Base-by-base conservation (phyloP, 2,797 vertebrate species). In the Anolis apletophallus region DNA sequence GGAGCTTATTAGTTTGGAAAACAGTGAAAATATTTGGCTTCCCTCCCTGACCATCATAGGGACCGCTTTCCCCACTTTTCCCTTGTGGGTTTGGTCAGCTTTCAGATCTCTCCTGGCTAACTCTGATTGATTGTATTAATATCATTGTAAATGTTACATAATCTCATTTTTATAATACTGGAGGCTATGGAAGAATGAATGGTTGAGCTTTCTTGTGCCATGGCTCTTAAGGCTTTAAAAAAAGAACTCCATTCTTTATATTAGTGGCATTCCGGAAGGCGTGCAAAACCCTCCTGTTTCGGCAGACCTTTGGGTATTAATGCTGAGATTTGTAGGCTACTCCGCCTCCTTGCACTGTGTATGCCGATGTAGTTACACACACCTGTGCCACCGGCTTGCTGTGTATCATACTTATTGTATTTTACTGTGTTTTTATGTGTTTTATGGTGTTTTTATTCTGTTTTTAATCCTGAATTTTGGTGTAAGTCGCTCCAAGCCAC, bases 131-230 rank as follows among this genome's bases (percentile, higher is more conserved):
- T 93, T 93, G 89, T 93, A 94, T 94, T 95, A 95, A 94, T 95
- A 95, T 95, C 89, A 92, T 88, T 92, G 87, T 95, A 95, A 94
- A 94, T 94, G 93, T 94, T 95, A 93, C 95, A 94, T 93, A 94
- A 93, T 87, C 93, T 92, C 86, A 0, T 0, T 87, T 90, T 92
- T 85, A 93, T 87, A 93, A 91, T 89, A 90, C 85, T 91, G 11
- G 72, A 8, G 73, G 57, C n/a, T 87, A 77, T 23, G 89, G 82
- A 50, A 78, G 46, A 87, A 93, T 77, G 88, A 91, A 85, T 90
- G 85, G 91, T 91, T 88, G 89, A 89, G 85, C 86, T 94, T 90
- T 84, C 71, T 57, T 88, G 84, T 94, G 86, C 90, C 92, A 93
- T 85, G 86, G 73, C 57, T 91, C 86, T 91, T 93, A 85, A 88